A percentile compares a stretch with the other conserved stretches of the same genome.
Evolutionary conservation across 2,888 invertebrate species (phyloP).

Genomic region (Volucella inflata): DNA sequence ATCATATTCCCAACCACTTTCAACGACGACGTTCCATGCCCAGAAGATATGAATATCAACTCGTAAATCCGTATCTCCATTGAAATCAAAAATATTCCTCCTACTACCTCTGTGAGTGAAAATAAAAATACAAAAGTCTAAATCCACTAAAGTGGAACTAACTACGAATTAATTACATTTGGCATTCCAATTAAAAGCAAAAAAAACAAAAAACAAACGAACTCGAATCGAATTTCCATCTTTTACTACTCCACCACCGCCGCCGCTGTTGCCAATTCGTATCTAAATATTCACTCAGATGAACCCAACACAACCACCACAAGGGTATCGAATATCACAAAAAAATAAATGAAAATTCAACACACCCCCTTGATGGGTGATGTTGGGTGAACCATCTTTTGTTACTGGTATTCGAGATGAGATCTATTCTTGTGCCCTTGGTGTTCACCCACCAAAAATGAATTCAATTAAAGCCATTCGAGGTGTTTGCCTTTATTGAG

Average conservation of each 20-base stretch:
- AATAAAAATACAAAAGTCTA: conserved; percentile 8
- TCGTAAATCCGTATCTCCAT: not conserved
- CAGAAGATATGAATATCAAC: no score
- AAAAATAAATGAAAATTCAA: not conserved
- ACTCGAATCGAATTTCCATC: conserved; percentile 56
- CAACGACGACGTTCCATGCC: not conserved
- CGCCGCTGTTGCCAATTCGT: conserved; percentile 7
- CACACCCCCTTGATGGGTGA: not conserved
- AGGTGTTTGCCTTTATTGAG: conserved; percentile 72
- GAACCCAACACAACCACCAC: conserved; percentile 16
- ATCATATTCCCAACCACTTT: not conserved
- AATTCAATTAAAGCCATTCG: conserved; percentile 70
- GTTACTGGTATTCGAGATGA: conserved; percentile 45
- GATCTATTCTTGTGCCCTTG: not conserved
- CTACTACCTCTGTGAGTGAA: conserved; percentile 8
- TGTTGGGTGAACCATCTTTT: conserved; percentile 19
- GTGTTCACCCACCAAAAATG: conserved; percentile 26
- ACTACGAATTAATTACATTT: conserved; percentile 70
- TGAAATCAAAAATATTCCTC: conserved; percentile 13
- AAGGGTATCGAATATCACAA: conserved; percentile 48
- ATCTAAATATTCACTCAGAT: conserved; percentile 38
- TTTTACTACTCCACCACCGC: conserved; percentile 13
- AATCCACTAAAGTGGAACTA: conserved; percentile 62
- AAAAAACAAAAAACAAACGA: not conserved
- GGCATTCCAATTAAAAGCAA: conserved; percentile 52